Conservation (phyloP, 2,888 invertebrate genomes). For the Chesias legatella region DNA sequence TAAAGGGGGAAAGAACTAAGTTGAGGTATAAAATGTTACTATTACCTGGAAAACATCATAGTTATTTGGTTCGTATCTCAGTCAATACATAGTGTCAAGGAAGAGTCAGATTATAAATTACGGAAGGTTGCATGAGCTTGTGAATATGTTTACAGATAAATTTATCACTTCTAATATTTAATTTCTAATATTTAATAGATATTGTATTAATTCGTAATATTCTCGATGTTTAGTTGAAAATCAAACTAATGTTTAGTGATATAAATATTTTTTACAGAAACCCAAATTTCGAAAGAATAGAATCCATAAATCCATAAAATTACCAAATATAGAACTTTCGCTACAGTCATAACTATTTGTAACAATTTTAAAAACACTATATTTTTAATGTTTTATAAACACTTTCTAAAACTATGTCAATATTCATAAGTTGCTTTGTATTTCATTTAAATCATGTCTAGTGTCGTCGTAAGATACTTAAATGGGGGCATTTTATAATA, state of each 20-base stretch:
- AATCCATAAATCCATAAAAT: too few species aligned
- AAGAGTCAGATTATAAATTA: constrained; percentile 4
- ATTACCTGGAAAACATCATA: constrained; percentile 34
- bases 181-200: constrained; percentile 1
- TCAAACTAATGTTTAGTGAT: background rate
- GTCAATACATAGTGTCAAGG: constrained; percentile 16
- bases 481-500: too few species aligned
- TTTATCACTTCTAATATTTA: constrained; percentile 4
- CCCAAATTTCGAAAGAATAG: too few species aligned
- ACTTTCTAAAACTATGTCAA: constrained; percentile 36
- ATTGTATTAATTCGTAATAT: constrained; percentile 35
- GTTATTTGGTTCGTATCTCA: constrained; percentile 4
- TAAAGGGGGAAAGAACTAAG: constrained; percentile 20
- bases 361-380: constrained; percentile 10
- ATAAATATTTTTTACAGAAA: too few species aligned
- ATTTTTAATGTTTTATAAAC: constrained; percentile 29
- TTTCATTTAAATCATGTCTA: constrained; percentile 22
- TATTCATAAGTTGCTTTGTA: constrained; percentile 41
- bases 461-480: background rate
- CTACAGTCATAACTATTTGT: constrained; percentile 1
- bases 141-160: constrained; percentile 2
- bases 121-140: constrained; percentile 3
- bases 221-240: constrained; percentile 38
- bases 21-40: constrained; percentile 37
- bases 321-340: background rate